Evolutionary conservation across 2,888 invertebrate genomes (phyloP), one percentile per base, ranked within the genome.

Genomic region (Melinaea marsaeus): DNA sequence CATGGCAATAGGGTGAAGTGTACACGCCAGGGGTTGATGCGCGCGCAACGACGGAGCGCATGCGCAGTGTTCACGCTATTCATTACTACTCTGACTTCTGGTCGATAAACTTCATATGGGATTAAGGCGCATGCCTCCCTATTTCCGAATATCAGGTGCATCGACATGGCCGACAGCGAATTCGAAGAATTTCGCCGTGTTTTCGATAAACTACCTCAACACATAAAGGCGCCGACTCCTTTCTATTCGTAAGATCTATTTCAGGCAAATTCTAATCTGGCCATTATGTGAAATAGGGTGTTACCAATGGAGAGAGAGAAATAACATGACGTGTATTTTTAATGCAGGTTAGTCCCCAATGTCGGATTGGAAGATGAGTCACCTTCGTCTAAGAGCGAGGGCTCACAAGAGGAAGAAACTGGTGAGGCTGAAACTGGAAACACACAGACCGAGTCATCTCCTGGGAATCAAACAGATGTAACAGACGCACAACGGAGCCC

Each of bases 141-240:
- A 69, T 75, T 72, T 71, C 73, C 73, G 74, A 94, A 95, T 90
- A 95, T 96, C 96, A 96, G 96, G 80, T 85, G 87, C 79, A 88
- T 81, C 92, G 92, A 92, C 91, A 97, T 97, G 97, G 97, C 97
- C 79, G 97, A 97, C 92, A 95, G 94, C 85, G 97, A 97, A 90
- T 97, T 96, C 91, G 97, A 97, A 90, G 96, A 97, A 93, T 97
- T 97, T 92, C 95, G 95, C 79, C 94, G 95, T 79, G 94, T 94
- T 84, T 97, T 96, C 86, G 96, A 96, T 79, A 93, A 94, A 88
- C 91, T 95, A 83, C 95, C 95, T 66, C 95, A 95, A 81, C 94
- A 95, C 78, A 93, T 94, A 72, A 95, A 94, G 83, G 94, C 94
- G 59, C 94, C 96, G 61, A 93, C 95, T 74, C 95, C 95, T 64